Base-by-base conservation (phyloP, 2,797 vertebrate species). In the Xiphorhynchus erythropygius region DNA sequence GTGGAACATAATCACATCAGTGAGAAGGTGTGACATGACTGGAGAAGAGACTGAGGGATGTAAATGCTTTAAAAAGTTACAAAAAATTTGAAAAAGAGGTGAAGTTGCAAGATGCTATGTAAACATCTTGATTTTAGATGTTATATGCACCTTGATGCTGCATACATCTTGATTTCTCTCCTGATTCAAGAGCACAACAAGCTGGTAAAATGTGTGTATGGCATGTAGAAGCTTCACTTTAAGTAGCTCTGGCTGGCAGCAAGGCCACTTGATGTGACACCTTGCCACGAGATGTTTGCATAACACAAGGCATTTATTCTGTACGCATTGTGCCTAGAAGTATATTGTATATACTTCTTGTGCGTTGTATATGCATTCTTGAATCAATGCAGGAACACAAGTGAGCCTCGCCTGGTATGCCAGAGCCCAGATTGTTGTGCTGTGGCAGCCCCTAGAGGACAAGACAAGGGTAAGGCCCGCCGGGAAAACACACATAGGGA, bases 361-460 rank as follows among this genome's bases (percentile, higher is more conserved):
- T 21, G 7, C 7, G 3, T 17, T 23, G 24, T 25, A 1, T 11
- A 14, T 4, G 47, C 10, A 12, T 35, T 74, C 47, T 52, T 41
- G 11, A 35, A 68, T 42, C 23, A 17, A 8, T 47, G 70, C 10
- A 41, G 10, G 16, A 33, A 25, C 11, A 10, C 0, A 10, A 13
- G 25, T 5, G n/a, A 78, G 30, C 21, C n/a, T 30, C 7, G 3
- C n/a, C 46, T 7, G 37, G 2, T 2, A 3, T 1, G 10, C 12
- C 73, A 19, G 10, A 18, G 30, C 1, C 12, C 22, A 0, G n/a
- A 75, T 2, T 12, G 52, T 7, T 82, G 93, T 64, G 7, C 17
- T 68, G 42, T 21, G 68, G 92, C 27, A 95, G 46, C 96, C 89
- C 84, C 94, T 92, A 96, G 89, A 89, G 93, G 94, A 86, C 75